Evolutionary conservation across 2,797 vertebrate genomes (phyloP).

Genomic region (Channa striata): DNA sequence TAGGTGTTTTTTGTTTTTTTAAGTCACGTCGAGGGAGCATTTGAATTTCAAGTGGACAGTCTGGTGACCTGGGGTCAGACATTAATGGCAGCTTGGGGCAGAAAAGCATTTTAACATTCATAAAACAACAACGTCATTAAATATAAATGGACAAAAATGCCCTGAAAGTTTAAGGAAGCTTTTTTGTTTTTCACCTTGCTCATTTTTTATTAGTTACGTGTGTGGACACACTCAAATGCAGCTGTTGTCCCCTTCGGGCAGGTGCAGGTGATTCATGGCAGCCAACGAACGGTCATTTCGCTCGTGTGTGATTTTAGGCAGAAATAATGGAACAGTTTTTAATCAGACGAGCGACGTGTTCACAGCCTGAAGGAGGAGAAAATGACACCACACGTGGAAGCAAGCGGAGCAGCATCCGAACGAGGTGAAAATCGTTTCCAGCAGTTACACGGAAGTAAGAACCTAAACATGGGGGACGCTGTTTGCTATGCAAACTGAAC

Average conservation of each 20-base stretch:
- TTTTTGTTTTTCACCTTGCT: neutral
- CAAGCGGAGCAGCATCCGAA: no score
- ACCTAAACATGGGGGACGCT: no score
- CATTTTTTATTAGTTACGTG: conserved; percentile 7
- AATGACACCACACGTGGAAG: neutral
- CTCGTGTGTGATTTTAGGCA: neutral
- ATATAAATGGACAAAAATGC: conserved; percentile 25
- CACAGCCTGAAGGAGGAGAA: conserved; percentile 6
- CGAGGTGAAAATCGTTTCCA: no score
- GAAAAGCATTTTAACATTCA: conserved; percentile 37
- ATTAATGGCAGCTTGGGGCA: neutral
- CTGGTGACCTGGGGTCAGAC: conserved; percentile 10
- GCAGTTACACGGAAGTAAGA: no score
- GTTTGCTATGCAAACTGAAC: no score
- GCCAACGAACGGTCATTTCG: neutral
- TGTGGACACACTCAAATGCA: conserved; percentile 1
- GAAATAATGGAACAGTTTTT: neutral
- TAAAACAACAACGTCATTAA: conserved; percentile 36
- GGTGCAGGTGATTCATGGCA: conserved; percentile 4
- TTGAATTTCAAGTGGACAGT: conserved; percentile 1
- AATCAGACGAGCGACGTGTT: conserved; percentile 2
- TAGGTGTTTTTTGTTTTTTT: neutral
- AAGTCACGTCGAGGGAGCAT: neutral
- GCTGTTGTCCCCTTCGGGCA: neutral
- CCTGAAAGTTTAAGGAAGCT: conserved; percentile 1